Base-by-base conservation (phyloP, 2,888 invertebrate genomes). In the Drosophila setosimentum region DNA sequence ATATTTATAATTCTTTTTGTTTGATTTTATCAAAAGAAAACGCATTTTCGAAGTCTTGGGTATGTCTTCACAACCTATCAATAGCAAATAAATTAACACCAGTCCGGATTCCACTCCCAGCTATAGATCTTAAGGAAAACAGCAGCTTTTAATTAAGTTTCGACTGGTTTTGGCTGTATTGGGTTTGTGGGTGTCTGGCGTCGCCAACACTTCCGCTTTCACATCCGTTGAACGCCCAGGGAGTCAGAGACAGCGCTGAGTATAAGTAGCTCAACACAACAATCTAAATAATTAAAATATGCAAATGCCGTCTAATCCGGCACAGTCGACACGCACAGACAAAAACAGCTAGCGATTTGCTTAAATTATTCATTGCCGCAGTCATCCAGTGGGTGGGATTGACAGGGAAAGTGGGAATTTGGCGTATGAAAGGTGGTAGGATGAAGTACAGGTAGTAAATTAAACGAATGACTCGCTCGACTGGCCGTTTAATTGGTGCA, bases 261-360 rank as follows among this genome's bases (percentile, higher is more conserved):
- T 67, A 68, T 81, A 89, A 90, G 87, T 83, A 83, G 89, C 87
- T 83, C 82, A 71, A 82, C 74, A 73, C 66, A 89, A 80, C 89
- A 83, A 90, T 89, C 90, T 90, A 91, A 92, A 92, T 92, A 92
- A 92, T 92, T 92, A 92, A 92, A 92, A 92, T 92, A 92, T 92
- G 92, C 92, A 92, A 92, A 92, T 91, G 83, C 86, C 61, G 80
- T 80, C 91, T 92, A 92, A 92, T 91, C 87, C 90, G 78, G 72
- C 78, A 78, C 66, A 73, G 71, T 70, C 87, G 89, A 86, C 89
- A 90, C 89, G 89, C 77, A 81, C 87, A 86, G 73, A 77, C 75
- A 76, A 74, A 69, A 62, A 62, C 62, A 80, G 60, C 62, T 78
- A 80, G 78, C 90, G 91, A 92, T 92, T 92, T 92, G 73, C 78